Evolutionary conservation across 1,140 invertebrate genomes (phyloP).

Genomic region (Ctenoplectra terminalis): DNA sequence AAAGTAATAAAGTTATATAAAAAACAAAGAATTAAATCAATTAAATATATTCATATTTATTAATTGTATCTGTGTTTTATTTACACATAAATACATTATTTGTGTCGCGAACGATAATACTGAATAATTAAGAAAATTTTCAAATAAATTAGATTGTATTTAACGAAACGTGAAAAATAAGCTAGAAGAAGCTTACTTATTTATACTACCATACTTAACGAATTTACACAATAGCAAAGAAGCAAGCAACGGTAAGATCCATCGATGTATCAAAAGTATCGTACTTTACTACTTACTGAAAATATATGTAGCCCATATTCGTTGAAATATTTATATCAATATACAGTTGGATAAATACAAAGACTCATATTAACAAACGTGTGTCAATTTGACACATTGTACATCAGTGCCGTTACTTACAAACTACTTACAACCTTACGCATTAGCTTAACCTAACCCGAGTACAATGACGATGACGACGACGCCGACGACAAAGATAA

Average conservation of each 20-base stretch:
- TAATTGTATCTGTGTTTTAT: too few relatives aligned
- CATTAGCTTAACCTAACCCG: constrained; percentile 19
- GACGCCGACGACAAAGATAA: constrained; percentile 1
- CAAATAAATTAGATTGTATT: too few relatives aligned
- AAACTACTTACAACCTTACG: background rate
- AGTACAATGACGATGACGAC: background rate
- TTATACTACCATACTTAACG: too few relatives aligned
- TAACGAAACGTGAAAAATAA: background rate
- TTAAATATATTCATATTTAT: too few relatives aligned
- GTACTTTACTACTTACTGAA: constrained; percentile 52
- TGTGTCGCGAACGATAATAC: too few relatives aligned
- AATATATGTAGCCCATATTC: constrained; percentile 55
- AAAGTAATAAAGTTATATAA: background rate
- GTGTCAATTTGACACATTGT: constrained; percentile 73
- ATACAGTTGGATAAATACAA: constrained; percentile 47
- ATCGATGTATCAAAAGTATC: background rate
- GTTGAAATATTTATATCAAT: constrained; percentile 43
- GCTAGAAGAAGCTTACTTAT: too few relatives aligned
- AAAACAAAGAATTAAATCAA: background rate
- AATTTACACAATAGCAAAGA: background rate
- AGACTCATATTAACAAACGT: constrained; percentile 59
- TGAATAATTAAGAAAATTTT: too few relatives aligned
- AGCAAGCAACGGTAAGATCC: background rate
- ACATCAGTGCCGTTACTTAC: constrained; percentile 1
- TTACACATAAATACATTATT: background rate